Evolutionary conservation across 2,113 vertebrate genomes (phyloP).

Genomic region (Chloroceryle aenea): DNA sequence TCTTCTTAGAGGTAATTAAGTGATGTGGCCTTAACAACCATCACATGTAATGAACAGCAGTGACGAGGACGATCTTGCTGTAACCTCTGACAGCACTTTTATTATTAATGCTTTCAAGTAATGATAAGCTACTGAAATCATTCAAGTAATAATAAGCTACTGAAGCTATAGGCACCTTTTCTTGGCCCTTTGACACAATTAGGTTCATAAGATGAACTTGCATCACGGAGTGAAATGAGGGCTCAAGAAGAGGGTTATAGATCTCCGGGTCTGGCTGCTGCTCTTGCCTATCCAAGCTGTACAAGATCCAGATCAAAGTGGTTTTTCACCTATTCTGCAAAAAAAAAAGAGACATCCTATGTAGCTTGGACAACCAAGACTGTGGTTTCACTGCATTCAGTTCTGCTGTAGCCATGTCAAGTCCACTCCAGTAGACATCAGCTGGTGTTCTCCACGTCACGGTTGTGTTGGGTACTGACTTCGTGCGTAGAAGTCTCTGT

Average conservation of each 20-base stretch:
- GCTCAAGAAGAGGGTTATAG: not conserved
- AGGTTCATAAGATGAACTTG: not conserved
- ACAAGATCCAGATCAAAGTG: not conserved
- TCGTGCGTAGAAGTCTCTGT: not conserved
- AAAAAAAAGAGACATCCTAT: not conserved
- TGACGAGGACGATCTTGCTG: not conserved
- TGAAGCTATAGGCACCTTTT: not conserved
- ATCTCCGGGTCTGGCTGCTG: not conserved
- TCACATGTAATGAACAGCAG: not conserved
- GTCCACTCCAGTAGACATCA: not conserved
- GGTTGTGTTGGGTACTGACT: not conserved
- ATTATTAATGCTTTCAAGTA: not conserved
- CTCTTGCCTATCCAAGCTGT: not conserved
- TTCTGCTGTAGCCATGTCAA: not conserved
- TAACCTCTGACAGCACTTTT: not conserved
- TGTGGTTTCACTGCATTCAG: not conserved
- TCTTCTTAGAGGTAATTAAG: not conserved
- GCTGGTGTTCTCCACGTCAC: not conserved
- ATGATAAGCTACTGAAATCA: not conserved
- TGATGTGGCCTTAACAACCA: not conserved
- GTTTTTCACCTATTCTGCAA: not conserved
- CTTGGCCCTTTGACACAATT: not conserved
- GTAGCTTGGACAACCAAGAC: not conserved
- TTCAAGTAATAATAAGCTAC: not conserved
- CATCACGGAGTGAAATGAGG: not conserved